Conservation (phyloP, 2,888 invertebrate genomes). For the Saturnia pavonia region DNA sequence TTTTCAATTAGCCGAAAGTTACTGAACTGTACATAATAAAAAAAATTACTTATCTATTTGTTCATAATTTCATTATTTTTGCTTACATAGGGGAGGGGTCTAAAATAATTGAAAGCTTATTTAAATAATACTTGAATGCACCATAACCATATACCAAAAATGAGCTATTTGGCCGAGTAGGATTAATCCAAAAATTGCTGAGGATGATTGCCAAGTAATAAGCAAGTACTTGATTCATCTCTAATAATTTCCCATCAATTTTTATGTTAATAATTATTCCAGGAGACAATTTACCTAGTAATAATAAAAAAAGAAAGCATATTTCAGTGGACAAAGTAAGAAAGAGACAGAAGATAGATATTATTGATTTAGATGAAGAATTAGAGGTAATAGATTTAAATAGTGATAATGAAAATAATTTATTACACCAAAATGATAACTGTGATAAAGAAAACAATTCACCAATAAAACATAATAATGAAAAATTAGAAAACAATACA, state of each 20-base stretch:
- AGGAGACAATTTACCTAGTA: not conserved
- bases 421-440: slow-evolving; percentile 13
- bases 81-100: too few relatives aligned
- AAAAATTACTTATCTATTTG: too few relatives aligned
- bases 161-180: too few relatives aligned
- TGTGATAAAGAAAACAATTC: slow-evolving; percentile 18
- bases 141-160: too few relatives aligned
- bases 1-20: too few relatives aligned
- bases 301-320: not conserved
- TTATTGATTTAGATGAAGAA: slow-evolving; percentile 39
- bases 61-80: too few relatives aligned
- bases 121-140: too few relatives aligned
- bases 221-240: too few relatives aligned
- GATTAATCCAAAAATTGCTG: too few relatives aligned
- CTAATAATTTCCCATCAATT: not conserved
- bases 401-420: slow-evolving; percentile 31
- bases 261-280: not conserved
- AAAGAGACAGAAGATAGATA: slow-evolving; percentile 34
- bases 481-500: slow-evolving; percentile 23
- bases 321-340: slow-evolving; percentile 4
- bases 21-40: too few relatives aligned
- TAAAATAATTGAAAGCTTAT: too few relatives aligned
- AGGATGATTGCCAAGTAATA: too few relatives aligned
- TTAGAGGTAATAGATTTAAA: slow-evolving; percentile 31
- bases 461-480: slow-evolving; percentile 16